These are phyloP conservation scores for Anadara kagoshimensis DNA, from an alignment of 1,140 invertebrate species.

Conservation along the genomic window DNA sequence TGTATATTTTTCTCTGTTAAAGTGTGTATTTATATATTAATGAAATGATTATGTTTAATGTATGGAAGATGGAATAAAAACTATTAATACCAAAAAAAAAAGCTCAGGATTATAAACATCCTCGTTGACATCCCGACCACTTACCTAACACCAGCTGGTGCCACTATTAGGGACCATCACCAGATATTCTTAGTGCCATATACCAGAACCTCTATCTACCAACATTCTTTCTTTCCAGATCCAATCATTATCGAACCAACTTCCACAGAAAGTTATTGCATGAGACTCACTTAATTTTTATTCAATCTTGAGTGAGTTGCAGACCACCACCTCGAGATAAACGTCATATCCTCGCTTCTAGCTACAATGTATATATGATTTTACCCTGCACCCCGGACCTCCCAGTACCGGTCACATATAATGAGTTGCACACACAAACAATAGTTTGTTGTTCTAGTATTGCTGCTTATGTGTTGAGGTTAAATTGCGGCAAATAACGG, in stretches of 20 bases:
- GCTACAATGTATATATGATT: not conserved
- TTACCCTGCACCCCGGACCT: not conserved
- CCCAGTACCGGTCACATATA: not conserved
- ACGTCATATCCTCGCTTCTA: not conserved
- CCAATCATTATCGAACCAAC: not conserved
- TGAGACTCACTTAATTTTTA: not conserved
- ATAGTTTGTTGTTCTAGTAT: too few species aligned
- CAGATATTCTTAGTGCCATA: slow-evolving; percentile 1
- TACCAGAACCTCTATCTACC: not conserved
- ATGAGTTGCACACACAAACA: too few species aligned
- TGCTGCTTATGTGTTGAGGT: too few species aligned
- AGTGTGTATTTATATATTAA: too few species aligned
- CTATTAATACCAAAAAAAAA: not conserved
- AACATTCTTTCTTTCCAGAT: slow-evolving; percentile 4
- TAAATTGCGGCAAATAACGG: too few species aligned
- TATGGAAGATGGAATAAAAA: too few species aligned
- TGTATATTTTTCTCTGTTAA: too few species aligned
- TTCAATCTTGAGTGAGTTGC: not conserved
- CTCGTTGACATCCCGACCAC: not conserved
- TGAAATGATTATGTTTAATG: too few species aligned
- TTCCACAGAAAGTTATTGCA: not conserved
- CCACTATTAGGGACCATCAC: not conserved
- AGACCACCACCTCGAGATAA: not conserved
- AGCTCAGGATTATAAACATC: not conserved
- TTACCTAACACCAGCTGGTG: not conserved